phyloP scores from a whole-genome alignment of 2,113 vertebrate species.

The Synodontis membranacea region DNA sequence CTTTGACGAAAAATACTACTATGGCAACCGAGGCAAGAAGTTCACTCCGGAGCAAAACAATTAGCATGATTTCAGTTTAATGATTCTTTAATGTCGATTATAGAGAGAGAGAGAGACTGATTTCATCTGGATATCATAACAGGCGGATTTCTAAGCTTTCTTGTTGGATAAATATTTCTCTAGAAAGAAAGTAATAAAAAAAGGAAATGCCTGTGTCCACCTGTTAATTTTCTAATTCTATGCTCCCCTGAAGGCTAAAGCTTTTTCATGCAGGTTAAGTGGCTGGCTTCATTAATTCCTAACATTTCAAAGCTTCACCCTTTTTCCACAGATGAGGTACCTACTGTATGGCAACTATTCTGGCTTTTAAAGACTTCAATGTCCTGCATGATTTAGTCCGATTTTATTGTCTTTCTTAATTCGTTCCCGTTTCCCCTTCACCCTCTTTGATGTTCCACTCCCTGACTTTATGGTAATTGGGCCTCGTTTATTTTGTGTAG shows the following conservation, averaged over 20 bases:
- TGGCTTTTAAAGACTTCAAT: conserved; percentile 30
- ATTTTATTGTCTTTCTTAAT: conserved; percentile 51
- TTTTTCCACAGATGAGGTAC: conserved; percentile 9
- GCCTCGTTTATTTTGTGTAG: conserved; percentile 53
- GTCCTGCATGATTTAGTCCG: conserved; percentile 46
- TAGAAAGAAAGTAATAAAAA: neutral
- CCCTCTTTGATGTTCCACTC: conserved; percentile 58
- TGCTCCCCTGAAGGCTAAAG: conserved; percentile 7
- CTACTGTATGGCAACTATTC: conserved; percentile 31
- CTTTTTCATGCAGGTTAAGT: neutral
- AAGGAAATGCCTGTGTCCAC: conserved; percentile 5
- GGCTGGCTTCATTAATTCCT: conserved; percentile 45
- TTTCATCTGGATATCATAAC: neutral
- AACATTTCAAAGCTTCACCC: conserved; percentile 20
- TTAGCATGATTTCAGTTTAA: neutral
- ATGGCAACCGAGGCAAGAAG: neutral
- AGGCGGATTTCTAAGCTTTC: neutral
- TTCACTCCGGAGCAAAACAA: neutral
- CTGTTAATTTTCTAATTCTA: conserved; percentile 13
- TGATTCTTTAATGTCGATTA: too few relatives aligned
- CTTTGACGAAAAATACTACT: neutral
- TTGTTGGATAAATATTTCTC: neutral
- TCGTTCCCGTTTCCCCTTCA: conserved; percentile 32
- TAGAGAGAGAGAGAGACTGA: too few relatives aligned
- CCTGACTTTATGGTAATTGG: conserved; percentile 52